Conservation (phyloP, 2,113 vertebrate species). For the Chloroceryle aenea region DNA sequence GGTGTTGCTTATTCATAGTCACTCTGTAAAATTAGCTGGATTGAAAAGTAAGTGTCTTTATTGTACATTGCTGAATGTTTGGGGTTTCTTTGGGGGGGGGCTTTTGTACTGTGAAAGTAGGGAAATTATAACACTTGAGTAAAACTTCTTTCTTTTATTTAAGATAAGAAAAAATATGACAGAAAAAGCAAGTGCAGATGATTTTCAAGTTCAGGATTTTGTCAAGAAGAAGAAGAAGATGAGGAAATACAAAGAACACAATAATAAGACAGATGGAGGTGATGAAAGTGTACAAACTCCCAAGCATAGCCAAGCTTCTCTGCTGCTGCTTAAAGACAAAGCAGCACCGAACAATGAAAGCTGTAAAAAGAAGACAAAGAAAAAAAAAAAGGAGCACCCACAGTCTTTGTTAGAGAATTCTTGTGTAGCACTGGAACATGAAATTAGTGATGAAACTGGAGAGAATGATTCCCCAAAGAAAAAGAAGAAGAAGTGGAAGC, state of each 20-base stretch:
- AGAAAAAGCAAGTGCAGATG: background rate
- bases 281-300: too few species aligned
- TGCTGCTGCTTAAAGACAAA: background rate
- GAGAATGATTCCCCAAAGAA: background rate
- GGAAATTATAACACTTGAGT: background rate
- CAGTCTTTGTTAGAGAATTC: background rate
- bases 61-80: background rate
- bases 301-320: fast-evolving
- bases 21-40: background rate
- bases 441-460: background rate
- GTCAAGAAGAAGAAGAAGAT: slow-evolving; percentile 56
- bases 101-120: fast-evolving
- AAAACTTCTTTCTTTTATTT: background rate
- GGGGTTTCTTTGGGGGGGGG: too few species aligned
- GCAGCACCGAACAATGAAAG: background rate
- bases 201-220: background rate
- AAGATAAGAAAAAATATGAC: slow-evolving; percentile 46
- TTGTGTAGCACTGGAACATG: background rate
- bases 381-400: background rate
- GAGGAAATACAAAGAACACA: background rate
- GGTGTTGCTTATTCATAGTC: background rate
- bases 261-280: fast-evolving
- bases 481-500: background rate
- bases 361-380: background rate
- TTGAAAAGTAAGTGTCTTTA: background rate